A percentile compares a stretch with the other conserved stretches of the same genome.
These are phyloP conservation scores for Drosophila willistoni DNA, from an alignment of 1,140 invertebrate genomes.

Conservation along the genomic window DNA sequence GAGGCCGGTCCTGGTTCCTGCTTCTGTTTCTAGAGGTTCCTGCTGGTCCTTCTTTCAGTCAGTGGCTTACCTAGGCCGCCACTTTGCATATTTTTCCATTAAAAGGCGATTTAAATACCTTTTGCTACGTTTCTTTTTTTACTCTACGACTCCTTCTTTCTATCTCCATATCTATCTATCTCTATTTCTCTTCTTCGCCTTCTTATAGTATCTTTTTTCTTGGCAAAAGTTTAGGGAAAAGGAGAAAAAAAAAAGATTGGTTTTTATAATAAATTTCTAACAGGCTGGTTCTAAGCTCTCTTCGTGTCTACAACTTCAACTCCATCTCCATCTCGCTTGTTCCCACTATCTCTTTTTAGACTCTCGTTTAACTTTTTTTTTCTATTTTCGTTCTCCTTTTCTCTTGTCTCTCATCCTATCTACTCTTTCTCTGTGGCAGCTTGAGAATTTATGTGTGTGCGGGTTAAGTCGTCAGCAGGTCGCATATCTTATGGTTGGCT, in stretches of 20 bases:
- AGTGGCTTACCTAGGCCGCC: conserved; percentile 55
- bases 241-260: conserved; percentile 61
- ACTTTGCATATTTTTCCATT: conserved; percentile 80
- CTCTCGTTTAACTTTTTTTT: not conserved
- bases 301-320: not conserved
- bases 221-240: conserved; percentile 32
- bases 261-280: conserved; percentile 75
- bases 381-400: not conserved
- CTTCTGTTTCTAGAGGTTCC: conserved; percentile 1
- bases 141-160: conserved; percentile 20
- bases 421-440: conserved; percentile 30
- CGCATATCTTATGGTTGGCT: conserved; percentile 22
- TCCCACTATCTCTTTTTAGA: conserved; percentile 6
- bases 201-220: conserved; percentile 27
- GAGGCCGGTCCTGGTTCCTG: not conserved
- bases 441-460: conserved; percentile 55
- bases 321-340: not conserved
- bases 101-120: conserved; percentile 80
- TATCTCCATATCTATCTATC: conserved; percentile 31
- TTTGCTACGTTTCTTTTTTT: conserved; percentile 54
- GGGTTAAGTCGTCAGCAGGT: conserved; percentile 62
- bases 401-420: conserved; percentile 18
- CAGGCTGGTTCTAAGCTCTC: conserved; percentile 26
- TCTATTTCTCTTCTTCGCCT: conserved; percentile 26
- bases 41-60: conserved; percentile 20